Evolutionary conservation across 53 echinoderm and acorn worm species (phyloP).

Genomic region (Antedon mediterranea): DNA sequence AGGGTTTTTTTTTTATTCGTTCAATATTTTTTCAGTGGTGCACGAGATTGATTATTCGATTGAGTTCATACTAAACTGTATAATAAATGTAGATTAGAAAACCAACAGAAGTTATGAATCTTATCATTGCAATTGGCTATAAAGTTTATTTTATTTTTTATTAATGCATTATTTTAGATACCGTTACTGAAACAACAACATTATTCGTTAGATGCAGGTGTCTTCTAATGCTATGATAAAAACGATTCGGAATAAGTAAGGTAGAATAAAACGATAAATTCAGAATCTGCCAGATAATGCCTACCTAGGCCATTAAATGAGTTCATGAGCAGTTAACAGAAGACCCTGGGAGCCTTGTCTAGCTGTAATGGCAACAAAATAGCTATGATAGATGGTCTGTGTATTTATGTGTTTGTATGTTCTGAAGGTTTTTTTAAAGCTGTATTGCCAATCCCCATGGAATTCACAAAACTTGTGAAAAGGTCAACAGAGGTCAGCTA

Average conservation of each 20-base stretch:
- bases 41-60: too few relatives aligned
- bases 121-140: too few relatives aligned
- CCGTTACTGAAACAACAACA: neutral
- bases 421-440: neutral
- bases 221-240: neutral
- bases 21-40: too few relatives aligned
- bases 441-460: neutral
- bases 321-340: neutral
- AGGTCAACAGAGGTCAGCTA: neutral
- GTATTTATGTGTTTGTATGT: neutral
- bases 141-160: too few relatives aligned
- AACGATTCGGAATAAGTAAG: neutral
- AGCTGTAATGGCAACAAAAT: neutral
- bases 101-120: too few relatives aligned
- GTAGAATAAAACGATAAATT: neutral
- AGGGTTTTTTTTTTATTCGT: too few relatives aligned
- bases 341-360: neutral
- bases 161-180: neutral
- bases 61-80: too few relatives aligned
- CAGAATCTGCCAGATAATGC: neutral
- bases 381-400: neutral
- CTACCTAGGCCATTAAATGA: neutral
- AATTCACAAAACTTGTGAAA: neutral
- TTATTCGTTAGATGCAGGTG: neutral
- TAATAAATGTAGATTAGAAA: too few relatives aligned